Evolutionary conservation across 2,113 vertebrate genomes (phyloP), one percentile per base, ranked within the genome.

Genomic region (Serilophus lunatus): DNA sequence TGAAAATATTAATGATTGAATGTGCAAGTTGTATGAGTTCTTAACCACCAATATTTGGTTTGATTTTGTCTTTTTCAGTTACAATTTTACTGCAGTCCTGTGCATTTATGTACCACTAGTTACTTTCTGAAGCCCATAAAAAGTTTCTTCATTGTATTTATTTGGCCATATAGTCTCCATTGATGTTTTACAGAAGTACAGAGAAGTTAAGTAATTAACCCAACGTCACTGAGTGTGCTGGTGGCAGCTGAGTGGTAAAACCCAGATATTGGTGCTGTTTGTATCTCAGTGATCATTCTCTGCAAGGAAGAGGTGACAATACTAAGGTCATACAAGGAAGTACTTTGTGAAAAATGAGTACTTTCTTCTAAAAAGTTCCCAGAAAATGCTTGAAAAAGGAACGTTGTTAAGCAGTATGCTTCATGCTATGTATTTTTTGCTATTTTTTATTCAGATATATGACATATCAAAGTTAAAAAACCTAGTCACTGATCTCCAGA

Each of bases 161-260:
- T 5, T 71, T 79, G 45, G 22, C 61, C 36, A 13, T 28, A 4
- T 36, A 82, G 33, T 12, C 36, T 35, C 22, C 20, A 5, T 0
- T 54, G 72, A 13, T 76, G 56, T 60, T 79, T 78, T 45, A 35
- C 36, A 74, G 75, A 10, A 13, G 36, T 13, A 22, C 16, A 47
- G 51, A 70, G 35, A 44, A 25, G 44, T 54, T 7, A 13, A 24
- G 26, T 33, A 70, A 49, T 57, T 35, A 49, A 28, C 23, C 50
- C 36, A 17, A 17, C 36, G 50, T 75, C 25, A 13, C 25, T 0
- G 17, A 36, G 31, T 1, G 0, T 47, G 60, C n/a, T 44, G 9
- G 36, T 64, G 81, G 47, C 31, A 61, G n/a, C 31, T 35, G 68
- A 40, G 33, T n/a, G 36, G 35, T 42, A 22, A 70, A 77, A 24